These are phyloP conservation scores for Altica lythri DNA, from an alignment of 2,888 invertebrate genomes.

Conservation along the genomic window DNA sequence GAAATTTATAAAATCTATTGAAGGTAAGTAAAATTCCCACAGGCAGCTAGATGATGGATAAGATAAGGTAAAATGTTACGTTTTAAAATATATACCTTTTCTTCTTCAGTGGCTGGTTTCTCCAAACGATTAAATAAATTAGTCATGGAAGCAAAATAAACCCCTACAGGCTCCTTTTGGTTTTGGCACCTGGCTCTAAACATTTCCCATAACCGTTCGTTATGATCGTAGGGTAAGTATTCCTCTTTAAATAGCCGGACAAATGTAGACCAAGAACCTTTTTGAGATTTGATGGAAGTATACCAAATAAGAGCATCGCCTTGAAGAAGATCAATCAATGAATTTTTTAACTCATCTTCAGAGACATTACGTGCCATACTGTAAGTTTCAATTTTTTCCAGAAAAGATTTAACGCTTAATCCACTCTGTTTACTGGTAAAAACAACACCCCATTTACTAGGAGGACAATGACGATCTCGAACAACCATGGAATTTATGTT, in stretches of 20 bases:
- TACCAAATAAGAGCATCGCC: constrained; percentile 11
- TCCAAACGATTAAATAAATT: constrained; percentile 12
- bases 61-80: background rate
- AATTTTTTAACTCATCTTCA: constrained; percentile 2
- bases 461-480: background rate
- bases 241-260: background rate
- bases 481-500: too few species aligned
- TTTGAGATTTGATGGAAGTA: constrained; percentile 7
- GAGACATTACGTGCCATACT: background rate
- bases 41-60: background rate
- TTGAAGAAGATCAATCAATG: background rate
- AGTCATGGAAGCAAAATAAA: constrained; percentile 16
- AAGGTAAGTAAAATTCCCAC: too few species aligned
- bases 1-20: too few species aligned
- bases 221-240: constrained; percentile 14
- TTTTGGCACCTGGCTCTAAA: constrained; percentile 7
- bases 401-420: background rate
- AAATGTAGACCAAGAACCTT: too few species aligned
- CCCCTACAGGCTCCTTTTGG: constrained; percentile 3
- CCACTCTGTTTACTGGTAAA: background rate
- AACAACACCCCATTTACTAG: background rate
- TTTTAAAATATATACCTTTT: constrained; percentile 7
- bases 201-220: background rate
- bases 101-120: constrained; percentile 6
- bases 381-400: background rate